Evolutionary conservation across 2,113 vertebrate species (phyloP), one percentile per base, ranked within the genome.

Genomic region (Riparia riparia): DNA sequence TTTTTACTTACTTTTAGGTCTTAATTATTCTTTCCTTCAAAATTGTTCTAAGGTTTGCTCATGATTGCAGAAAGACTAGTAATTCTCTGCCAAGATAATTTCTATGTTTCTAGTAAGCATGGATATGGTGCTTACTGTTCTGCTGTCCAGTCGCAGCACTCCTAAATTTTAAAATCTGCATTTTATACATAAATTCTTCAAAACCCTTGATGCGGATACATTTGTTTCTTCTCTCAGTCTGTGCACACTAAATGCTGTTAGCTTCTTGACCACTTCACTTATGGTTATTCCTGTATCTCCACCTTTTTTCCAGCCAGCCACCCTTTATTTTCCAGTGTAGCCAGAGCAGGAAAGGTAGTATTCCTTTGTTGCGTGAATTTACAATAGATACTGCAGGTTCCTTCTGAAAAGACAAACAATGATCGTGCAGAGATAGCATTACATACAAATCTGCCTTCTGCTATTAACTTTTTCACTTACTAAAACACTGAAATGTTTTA

Each of bases 21-120:
- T 93, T 90, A 90, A 72, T 94, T 90, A 53, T 71, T 58, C 54
- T 68, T 82, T 87, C 54, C 49, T 90, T 95, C 61, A 82, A 61
- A 85, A 64, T 76, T 69, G n/a, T 69, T 93, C 82, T 69, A 87
- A 84, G 77, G 44, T 31, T 84, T 89, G 68, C 69, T 57, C 47
- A 70, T 2, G 17, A 70, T 20, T 84, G 50, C 41, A 86, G 20
- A 86, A 82, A 86, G 45, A 80, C 31, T 80, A 69, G 9, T 93
- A 93, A 84, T 47, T 66, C 65, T 90, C 21, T 82, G 72, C 77
- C 72, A 92, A 70, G 50, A 78, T 44, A 83, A 81, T 78, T 45
- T 91, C 66, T 84, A 41, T 73, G 57, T 84, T 91, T 78, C 60
- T 68, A 73, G 71, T 74, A 69, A 84, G 47, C 47, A 64, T 15